Evolutionary conservation across 2,888 invertebrate genomes (phyloP), one percentile per base, ranked within the genome.

Genomic region (Julus scandinavius): DNA sequence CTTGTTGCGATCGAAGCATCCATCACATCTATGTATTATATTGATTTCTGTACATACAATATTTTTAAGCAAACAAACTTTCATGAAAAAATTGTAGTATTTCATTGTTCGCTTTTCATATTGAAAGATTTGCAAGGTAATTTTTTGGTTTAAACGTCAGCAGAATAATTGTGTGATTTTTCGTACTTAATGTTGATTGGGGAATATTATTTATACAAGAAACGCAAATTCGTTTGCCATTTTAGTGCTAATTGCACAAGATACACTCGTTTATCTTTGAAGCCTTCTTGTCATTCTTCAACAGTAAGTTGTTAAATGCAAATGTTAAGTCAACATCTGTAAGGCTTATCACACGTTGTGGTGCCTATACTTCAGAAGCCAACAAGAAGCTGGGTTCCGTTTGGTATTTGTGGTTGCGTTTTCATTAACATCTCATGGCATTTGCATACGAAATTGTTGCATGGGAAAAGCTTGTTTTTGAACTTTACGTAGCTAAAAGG

Each of bases 381-480:
- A 80, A 80, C 20, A 11, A 13, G 38, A 80, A 2, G 29, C 15
- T 38, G 38, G 9, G 29, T 80, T 29, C 80, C 80, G 20, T 80
- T 29, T 80, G 80, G 80, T 80, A 80, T 80, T 80, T 80, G 80
- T 80, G 80, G 80, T 80, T 20, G 80, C 20, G 38, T 80, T 80
- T 80, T 80, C 80, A 80, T 80, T 80, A 80, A 80, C 80, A 80
- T 80, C 80, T 29, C 38, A 13, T 80, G 80, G 80, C 80, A 80
- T 80, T 80, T 80, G 80, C 80, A 80, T 80, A 9, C 80, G 2
- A 80, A 38, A 80, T 80, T 80, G 80, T 80, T 80, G 38, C 80
- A 3, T 13, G 20, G 80, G 9, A 80, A 80, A 80, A 5, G 80
- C 80, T 38, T 80, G 80, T 80, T 80, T 80, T 80, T 80, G 80